A percentile compares a stretch with the other conserved stretches of the same genome.
Evolutionary conservation across 2,113 vertebrate genomes (phyloP).

Genomic region (Bothrops jararaca): DNA sequence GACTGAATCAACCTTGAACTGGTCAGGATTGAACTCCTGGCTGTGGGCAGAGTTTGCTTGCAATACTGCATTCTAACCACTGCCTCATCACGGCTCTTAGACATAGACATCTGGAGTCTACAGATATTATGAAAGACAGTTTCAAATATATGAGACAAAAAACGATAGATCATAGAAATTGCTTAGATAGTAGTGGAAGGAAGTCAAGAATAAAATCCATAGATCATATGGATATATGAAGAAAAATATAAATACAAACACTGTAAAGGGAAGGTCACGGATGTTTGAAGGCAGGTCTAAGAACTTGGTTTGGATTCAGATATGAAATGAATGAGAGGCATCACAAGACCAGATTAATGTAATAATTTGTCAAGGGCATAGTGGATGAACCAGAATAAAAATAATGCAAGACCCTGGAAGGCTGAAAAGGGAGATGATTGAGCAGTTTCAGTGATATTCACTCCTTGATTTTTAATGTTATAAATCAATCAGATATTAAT

Average conservation of each 20-base stretch:
- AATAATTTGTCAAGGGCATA: neutral
- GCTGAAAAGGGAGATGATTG: neutral
- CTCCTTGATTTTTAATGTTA: neutral
- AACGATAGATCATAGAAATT: neutral
- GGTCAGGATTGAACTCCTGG: too few species aligned
- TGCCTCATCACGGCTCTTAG: too few species aligned
- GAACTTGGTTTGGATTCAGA: neutral
- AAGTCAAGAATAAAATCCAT: neutral
- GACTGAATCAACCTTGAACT: too few species aligned
- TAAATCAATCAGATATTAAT: neutral
- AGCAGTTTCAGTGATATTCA: neutral
- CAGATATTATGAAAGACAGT: neutral
- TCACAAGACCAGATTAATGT: neutral
- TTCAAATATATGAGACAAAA: neutral
- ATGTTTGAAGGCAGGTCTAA: neutral
- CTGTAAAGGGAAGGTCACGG: neutral
- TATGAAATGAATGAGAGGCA: neutral
- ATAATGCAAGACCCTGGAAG: neutral
- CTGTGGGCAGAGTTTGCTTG: too few species aligned
- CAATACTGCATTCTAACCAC: too few species aligned
- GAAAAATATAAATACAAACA: neutral
- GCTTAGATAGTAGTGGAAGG: neutral
- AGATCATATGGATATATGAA: neutral
- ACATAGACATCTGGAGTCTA: too few species aligned
- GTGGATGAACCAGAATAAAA: neutral